A percentile compares a stretch with the other conserved stretches of the same genome.
These are phyloP conservation scores for Ageneiosus marmoratus DNA, from an alignment of 2,113 vertebrate genomes.

Conservation along the genomic window DNA sequence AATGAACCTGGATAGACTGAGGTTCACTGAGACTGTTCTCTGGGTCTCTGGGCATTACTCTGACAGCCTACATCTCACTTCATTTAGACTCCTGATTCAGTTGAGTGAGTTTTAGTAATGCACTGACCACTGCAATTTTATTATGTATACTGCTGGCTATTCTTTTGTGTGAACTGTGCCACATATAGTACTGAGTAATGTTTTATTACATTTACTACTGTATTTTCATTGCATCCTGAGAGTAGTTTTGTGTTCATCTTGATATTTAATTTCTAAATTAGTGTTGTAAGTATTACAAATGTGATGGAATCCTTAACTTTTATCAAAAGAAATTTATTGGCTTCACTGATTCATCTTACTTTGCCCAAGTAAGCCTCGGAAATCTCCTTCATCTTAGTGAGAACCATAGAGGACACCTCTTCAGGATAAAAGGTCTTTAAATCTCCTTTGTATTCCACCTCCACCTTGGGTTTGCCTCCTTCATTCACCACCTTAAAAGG, in stretches of 20 bases:
- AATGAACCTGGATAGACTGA: neutral
- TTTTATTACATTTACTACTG: neutral
- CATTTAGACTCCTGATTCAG: neutral
- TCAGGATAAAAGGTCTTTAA: constrained; percentile 83
- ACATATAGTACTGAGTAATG: neutral
- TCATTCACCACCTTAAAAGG: constrained; percentile 87
- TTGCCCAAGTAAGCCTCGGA: constrained; percentile 88
- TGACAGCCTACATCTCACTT: neutral
- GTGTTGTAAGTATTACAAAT: neutral
- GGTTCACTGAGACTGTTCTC: neutral
- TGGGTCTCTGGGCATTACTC: neutral
- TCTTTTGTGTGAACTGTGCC: neutral
- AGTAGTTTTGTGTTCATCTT: neutral
- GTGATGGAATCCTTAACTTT: neutral
- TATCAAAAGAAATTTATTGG: neutral
- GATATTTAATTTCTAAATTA: neutral
- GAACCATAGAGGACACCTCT: constrained; percentile 90
- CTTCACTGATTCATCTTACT: constrained; percentile 59
- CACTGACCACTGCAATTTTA: neutral
- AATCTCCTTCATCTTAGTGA: constrained; percentile 92
- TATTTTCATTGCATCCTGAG: neutral
- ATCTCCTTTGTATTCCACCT: constrained; percentile 88
- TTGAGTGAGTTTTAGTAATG: too few species aligned
- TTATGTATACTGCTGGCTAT: neutral
- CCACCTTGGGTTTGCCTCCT: constrained; percentile 82